These are phyloP conservation scores for Chirona hameri DNA, from an alignment of 2,888 invertebrate species.

Conservation along the genomic window DNA sequence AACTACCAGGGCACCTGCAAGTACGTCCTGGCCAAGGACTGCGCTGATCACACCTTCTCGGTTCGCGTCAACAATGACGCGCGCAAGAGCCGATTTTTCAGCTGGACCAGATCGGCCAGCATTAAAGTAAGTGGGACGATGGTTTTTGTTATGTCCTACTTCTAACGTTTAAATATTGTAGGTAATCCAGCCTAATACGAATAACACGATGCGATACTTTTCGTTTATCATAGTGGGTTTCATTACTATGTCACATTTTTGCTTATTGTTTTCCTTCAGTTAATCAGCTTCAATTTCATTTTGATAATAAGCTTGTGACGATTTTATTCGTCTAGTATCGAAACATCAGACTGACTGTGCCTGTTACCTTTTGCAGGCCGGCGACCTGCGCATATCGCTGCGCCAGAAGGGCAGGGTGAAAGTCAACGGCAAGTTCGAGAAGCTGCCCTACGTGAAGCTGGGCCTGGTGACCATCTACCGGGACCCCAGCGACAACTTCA, in stretches of 20 bases:
- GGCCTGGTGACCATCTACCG: conserved; percentile 43
- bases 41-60: conserved; percentile 60
- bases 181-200: too few relatives aligned
- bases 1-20: conserved; percentile 92
- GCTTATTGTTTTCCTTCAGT: too few relatives aligned
- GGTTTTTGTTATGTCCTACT: too few relatives aligned
- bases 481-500: conserved; percentile 6
- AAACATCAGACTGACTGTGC: too few relatives aligned
- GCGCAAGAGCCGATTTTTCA: conserved; percentile 71
- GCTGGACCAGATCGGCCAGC: conserved; percentile 85
- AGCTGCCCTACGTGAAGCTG: conserved; percentile 60
- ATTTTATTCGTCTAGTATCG: conserved; percentile 48
- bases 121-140: conserved; percentile 55
- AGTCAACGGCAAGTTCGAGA: conserved; percentile 72
- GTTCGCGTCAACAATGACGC: conserved; percentile 87
- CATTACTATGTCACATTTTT: too few relatives aligned
- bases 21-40: conserved; percentile 83
- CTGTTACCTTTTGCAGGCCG: conserved; percentile 48
- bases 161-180: too few relatives aligned
- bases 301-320: too few relatives aligned
- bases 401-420: conserved; percentile 82
- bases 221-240: too few relatives aligned
- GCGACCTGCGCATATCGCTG: conserved; percentile 70
- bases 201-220: too few relatives aligned
- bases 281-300: too few relatives aligned